Evolutionary conservation across 2,113 vertebrate species (phyloP), one percentile per base, ranked within the genome.

Genomic region (Phylloscopus trochilus): DNA sequence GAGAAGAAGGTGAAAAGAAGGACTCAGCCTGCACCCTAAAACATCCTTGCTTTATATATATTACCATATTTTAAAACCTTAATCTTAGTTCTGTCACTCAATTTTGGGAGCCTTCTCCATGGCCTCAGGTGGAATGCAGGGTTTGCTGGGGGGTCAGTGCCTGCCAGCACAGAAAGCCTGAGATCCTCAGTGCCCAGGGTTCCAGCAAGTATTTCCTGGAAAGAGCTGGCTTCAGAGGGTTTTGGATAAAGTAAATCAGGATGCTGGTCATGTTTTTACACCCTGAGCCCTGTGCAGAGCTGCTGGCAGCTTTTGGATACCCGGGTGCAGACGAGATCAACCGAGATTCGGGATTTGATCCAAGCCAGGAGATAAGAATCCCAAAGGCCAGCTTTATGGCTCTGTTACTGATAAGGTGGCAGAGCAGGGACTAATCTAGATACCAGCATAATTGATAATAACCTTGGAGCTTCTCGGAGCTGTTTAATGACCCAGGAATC

Each of bases 391-490:
- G 2, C 41, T 94, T 96, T 92, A 94, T 82, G 88, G 67, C 93
- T 64, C 37, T 93, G 55, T 15, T 84, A 30, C 88, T 83, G 94
- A 97, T 97, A 92, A 95, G 52, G 79, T 77, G 88, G 53, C 92
- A 83, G 83, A 94, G 44, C 28, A 60, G 56, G 56, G 92, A 27
- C 93, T 83, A 74, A 90, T 95, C 75, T 37, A 90, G 83, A 63
- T 83, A 63, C 56, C 58, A 92, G 64, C 66, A 68, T 88, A 86
- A 86, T 94, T 96, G 93, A 88, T 92, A 97, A 95, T 95, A 96
- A 96, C 92, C 90, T 96, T 96, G 93, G 56, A 96, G 56, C 92
- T 94, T 67, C 93, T 86, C 0, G 0, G 76, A 70, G 76, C 35
- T 90, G 79, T 81, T 93, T 77, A 83, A 94, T 93, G 92, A 81